Base-by-base conservation (phyloP, 2,888 invertebrate genomes). In the Formica aserva region DNA sequence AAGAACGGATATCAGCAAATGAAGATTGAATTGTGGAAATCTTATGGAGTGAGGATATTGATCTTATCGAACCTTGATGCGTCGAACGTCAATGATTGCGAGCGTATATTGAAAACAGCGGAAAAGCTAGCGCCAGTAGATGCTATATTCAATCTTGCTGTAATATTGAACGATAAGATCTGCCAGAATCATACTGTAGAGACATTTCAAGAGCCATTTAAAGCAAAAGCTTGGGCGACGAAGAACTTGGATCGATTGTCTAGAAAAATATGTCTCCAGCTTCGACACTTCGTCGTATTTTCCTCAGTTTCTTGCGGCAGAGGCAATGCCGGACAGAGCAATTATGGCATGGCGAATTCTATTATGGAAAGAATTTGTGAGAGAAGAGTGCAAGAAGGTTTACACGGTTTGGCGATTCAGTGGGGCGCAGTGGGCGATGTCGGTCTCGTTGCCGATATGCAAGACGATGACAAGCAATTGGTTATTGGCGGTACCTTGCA, bases 401-500 rank as follows among this genome's bases (percentile, higher is more conserved):
- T 96, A 18, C 96, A 96, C 41, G 96, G 89, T 41, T 88, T 96
- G 71, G 96, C 96, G 9, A 95, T 97, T 52, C 96, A 97, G 91
- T 97, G 96, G 96, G 97, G 97, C 69, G 96, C 96, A 3, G 95
- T 97, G 67, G 97, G 96, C 41, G 97, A 97, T 89, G 96, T 97
- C 26, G 98, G 98, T 81, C 95, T 98, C 0, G 97, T 98, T 22
- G 97, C 97, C 5, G 97, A 98, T 78, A 96, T 96, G 96, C 96
- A 96, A 87, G 97, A 97, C 83, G 96, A 97, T 1, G 96, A 97
- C 86, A 96, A 96, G 35, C 97, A 97, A 87, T 94, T 97, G 41
- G 96, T 97, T 85, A 97, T 97, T 62, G 96, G 96, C 74, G 98
- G 98, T 13, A 98, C 98, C 0, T 95, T 98, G 3, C 98, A 98